These are phyloP conservation scores for Acronicta aceris DNA, from an alignment of 2,888 invertebrate genomes.

Conservation along the genomic window DNA sequence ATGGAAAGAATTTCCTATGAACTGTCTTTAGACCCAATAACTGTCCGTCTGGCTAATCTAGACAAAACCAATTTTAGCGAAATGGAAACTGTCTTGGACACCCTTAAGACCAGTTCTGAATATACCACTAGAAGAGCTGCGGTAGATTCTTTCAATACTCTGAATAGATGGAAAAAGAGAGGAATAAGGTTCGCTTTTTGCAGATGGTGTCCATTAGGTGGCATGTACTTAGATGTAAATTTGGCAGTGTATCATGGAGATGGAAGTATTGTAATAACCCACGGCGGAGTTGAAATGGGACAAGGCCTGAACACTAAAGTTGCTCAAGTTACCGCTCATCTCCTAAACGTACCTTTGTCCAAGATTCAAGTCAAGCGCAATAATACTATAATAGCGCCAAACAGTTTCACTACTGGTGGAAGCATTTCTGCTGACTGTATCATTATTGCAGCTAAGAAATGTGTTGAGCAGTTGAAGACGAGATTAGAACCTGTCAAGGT, in stretches of 20 bases:
- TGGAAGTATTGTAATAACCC: constrained; percentile 91
- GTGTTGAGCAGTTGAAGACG: constrained; percentile 50
- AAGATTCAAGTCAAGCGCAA: constrained; percentile 91
- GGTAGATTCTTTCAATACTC: constrained; percentile 87
- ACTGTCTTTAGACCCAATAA: constrained; percentile 87
- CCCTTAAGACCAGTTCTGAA: constrained; percentile 82
- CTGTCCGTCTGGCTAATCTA: constrained; percentile 88
- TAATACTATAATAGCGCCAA: constrained; percentile 90
- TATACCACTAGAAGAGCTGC: constrained; percentile 82
- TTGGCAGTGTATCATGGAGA: constrained; percentile 78
- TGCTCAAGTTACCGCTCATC: constrained; percentile 90
- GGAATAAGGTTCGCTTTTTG: constrained; percentile 90
- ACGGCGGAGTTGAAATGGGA: constrained; percentile 93
- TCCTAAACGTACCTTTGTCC: constrained; percentile 90
- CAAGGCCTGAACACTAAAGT: constrained; percentile 94
- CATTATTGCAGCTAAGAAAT: constrained; percentile 57
- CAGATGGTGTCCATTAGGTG: constrained; percentile 90
- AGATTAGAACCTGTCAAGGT: constrained; percentile 55
- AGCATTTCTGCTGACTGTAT: constrained; percentile 77
- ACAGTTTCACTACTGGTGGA: constrained; percentile 91
- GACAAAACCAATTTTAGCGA: constrained; percentile 54
- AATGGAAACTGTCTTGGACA: constrained; percentile 82
- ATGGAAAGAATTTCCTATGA: constrained; percentile 90
- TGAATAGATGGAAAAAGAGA: constrained; percentile 93
- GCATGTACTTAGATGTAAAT: constrained; percentile 60